These are phyloP conservation scores for Drosophila yooni DNA, from an alignment of 2,888 invertebrate genomes.

Conservation along the genomic window DNA sequence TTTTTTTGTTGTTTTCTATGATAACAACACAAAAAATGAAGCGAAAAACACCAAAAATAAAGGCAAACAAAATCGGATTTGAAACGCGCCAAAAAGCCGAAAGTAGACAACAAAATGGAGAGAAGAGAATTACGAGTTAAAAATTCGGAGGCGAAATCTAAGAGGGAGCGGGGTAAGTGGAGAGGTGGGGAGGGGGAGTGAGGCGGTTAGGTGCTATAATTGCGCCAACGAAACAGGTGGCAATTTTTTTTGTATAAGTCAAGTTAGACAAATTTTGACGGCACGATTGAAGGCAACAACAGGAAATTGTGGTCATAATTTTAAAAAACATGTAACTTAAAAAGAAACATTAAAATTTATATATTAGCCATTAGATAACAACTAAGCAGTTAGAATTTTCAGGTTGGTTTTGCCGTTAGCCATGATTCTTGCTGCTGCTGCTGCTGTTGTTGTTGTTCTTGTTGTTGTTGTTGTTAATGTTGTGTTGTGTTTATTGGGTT, in stretches of 20 bases:
- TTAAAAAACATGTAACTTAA: constrained; percentile 20
- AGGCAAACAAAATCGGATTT: constrained; percentile 42
- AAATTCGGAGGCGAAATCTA: background rate
- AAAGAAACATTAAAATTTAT: constrained; percentile 43
- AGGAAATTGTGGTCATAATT: constrained; percentile 50
- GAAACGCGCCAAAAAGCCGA: constrained; percentile 46
- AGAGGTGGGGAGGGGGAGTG: background rate
- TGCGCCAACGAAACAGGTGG: constrained; percentile 34
- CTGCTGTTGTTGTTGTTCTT: background rate
- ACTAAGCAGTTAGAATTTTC: constrained; percentile 39
- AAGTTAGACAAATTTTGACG: constrained; percentile 7
- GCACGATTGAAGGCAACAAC: constrained; percentile 34
- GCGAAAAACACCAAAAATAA: background rate
- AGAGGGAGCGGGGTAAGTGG: background rate
- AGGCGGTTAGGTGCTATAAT: constrained; percentile 36
- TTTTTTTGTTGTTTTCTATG: constrained; percentile 8
- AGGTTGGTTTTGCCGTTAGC: constrained; percentile 34
- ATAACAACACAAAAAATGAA: constrained; percentile 1
- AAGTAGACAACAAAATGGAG: constrained; percentile 37
- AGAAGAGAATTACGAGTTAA: constrained; percentile 35
- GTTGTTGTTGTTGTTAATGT: background rate
- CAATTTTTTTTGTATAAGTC: constrained; percentile 1
- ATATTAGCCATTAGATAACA: constrained; percentile 53
- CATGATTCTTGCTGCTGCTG: constrained; percentile 4
- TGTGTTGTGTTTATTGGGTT: constrained; percentile 30